These are phyloP conservation scores for Alauda arvensis DNA, from an alignment of 2,797 vertebrate genomes.

Conservation along the genomic window DNA sequence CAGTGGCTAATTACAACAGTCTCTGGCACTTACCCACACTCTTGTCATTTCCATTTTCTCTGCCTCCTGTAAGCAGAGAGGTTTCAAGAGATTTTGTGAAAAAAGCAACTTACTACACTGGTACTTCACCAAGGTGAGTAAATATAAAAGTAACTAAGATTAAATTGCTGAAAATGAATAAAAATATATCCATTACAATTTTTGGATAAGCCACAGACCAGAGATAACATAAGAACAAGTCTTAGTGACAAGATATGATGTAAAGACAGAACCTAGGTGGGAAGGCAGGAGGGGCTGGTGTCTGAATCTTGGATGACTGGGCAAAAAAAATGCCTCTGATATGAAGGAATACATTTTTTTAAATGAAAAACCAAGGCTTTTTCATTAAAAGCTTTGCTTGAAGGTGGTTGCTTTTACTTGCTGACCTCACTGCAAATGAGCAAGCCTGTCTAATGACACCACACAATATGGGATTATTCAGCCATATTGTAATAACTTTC, in stretches of 20 bases:
- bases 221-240: not conserved
- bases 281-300: accelerated
- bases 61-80: not conserved
- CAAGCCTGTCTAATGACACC: not conserved
- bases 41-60: not conserved
- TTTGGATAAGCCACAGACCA: not conserved
- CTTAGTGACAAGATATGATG: not conserved
- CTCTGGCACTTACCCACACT: not conserved
- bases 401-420: constrained; percentile 15
- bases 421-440: not conserved
- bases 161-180: not conserved
- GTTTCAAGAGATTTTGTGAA: not conserved
- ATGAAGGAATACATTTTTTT: not conserved
- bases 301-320: no score
- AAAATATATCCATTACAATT: not conserved
- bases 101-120: not conserved
- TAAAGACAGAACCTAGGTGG: not conserved
- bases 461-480: constrained; percentile 10
- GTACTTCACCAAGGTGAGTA: not conserved
- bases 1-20: not conserved
- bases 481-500: not conserved
- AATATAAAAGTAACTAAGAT: not conserved
- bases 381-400: not conserved
- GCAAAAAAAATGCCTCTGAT: not conserved
- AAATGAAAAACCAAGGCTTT: not conserved